Evolutionary conservation across 2,113 vertebrate genomes (phyloP).

Genomic region (Aix galericulata): DNA sequence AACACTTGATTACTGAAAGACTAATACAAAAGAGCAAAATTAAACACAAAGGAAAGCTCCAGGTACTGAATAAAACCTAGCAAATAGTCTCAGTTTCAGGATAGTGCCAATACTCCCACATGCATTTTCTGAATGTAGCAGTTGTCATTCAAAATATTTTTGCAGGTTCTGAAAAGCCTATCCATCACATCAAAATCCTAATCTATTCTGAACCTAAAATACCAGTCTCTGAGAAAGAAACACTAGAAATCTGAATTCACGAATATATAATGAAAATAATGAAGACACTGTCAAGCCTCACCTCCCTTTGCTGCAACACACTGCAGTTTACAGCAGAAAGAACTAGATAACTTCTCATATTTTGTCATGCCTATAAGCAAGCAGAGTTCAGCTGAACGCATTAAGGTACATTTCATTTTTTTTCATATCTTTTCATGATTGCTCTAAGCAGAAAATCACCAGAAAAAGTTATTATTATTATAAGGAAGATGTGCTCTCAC

Average conservation of each 20-base stretch:
- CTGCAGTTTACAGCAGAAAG: background rate
- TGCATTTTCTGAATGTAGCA: background rate
- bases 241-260: background rate
- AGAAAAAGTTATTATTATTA: background rate
- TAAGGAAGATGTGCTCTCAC: background rate
- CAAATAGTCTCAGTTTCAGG: background rate
- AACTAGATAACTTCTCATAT: background rate
- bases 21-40: background rate
- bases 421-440: background rate
- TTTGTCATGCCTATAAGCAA: background rate
- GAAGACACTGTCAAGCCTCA: background rate
- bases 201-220: background rate
- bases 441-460: background rate
- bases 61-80: background rate
- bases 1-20: background rate
- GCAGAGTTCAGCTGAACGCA: background rate
- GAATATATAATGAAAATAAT: background rate
- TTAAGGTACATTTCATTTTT: background rate
- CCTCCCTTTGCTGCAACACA: background rate
- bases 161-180: background rate
- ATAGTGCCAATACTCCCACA: background rate
- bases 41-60: background rate
- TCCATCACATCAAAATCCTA: background rate
- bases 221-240: background rate
- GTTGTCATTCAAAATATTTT: background rate